Base-by-base conservation (phyloP, 2,113 vertebrate species). In the Origma solitaria region DNA sequence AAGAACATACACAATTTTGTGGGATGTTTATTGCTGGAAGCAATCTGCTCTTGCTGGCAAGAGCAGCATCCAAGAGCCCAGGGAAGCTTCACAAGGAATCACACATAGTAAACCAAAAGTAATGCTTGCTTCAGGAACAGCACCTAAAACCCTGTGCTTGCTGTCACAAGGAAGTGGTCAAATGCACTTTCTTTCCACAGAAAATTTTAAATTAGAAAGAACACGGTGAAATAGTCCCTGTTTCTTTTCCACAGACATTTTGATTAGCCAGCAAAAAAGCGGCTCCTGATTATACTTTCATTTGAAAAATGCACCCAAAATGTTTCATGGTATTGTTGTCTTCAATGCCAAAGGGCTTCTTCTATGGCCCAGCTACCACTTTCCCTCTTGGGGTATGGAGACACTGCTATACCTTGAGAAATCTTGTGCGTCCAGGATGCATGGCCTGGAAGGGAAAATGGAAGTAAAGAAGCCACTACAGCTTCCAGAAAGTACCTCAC, bases 1-100 rank as follows among this genome's bases (percentile, higher is more conserved):
- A 98, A 95, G 97, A 98, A 97, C 95, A 97, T 89, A 95, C 97
- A 97, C 96, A 95, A 94, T 97, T 97, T 96, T 98, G 97, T 97
- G 97, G 96, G 95, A 94, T 97, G 94, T 96, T 97, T 97, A 96
- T 96, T 95, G 86, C 95, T 97, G 90, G 96, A 94, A 97, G 91
- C 90, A 84, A 96, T 94, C 95, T 86, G 87, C 84, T 95, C 82
- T 91, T 1, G 5, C 83, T 53, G 56, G 94, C 95, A 96, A 65
- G 88, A 83, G 64, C 65, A 75, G 91, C 90, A 92, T 97, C 92
- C 84, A 88, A 97, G 81, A 88, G 56, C 79, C 71, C 65, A 42
- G 69, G 68, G 79, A 86, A 82, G 75, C 68, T 96, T 95, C 96
- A 90, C 92, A 92, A 97, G 96, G 71, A 92, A 72, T 97, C 93